Conservation (phyloP, 2,797 vertebrate species). For the Scolopax bukidnonensis region DNA sequence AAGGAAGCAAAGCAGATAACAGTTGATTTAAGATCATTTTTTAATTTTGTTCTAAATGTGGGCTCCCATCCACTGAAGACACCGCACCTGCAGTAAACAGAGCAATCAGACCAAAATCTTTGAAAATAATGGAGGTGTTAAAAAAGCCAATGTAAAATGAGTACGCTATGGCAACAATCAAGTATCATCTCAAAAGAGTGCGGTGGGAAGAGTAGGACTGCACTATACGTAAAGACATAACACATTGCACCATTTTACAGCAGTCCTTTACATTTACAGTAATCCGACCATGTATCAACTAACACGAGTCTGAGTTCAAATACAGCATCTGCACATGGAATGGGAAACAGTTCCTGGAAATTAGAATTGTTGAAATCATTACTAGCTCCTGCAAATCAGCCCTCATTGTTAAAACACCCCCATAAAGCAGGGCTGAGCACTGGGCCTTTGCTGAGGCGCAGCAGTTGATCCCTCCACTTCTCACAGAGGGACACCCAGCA, state of each 20-base stretch:
- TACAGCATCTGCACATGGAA: background rate
- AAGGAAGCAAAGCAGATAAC: background rate
- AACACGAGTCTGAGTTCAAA: background rate
- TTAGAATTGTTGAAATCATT: background rate
- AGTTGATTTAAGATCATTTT: background rate
- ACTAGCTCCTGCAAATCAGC: background rate
- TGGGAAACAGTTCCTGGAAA: background rate
- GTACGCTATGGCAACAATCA: background rate
- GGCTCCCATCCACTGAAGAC: background rate
- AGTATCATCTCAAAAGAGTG: background rate
- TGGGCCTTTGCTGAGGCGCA: fast-evolving
- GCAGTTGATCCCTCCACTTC: background rate
- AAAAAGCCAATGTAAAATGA: background rate
- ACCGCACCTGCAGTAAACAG: fast-evolving
- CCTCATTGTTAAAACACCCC: background rate
- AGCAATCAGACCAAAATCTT: background rate
- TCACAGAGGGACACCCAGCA: fast-evolving
- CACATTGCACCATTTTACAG: background rate
- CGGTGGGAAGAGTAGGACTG: background rate
- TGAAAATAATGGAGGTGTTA: background rate
- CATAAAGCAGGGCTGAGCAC: background rate
- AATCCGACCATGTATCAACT: background rate
- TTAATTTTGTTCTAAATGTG: background rate
- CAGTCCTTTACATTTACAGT: background rate
- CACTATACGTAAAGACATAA: background rate